Conservation (phyloP, 2,797 vertebrate genomes). For the Arnoldichthys spilopterus region DNA sequence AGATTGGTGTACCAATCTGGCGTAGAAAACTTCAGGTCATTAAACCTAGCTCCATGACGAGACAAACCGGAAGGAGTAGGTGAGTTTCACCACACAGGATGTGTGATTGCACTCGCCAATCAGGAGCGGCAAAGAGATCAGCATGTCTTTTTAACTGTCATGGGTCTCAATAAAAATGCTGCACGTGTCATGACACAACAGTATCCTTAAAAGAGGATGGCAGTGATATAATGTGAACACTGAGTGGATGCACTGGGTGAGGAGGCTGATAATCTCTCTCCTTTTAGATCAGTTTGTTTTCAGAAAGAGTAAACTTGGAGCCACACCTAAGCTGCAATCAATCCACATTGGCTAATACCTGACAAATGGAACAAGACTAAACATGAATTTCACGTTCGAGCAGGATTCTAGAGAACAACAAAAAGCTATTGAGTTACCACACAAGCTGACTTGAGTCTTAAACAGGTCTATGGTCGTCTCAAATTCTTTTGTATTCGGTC, state of each 20-base stretch:
- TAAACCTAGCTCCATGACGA: background rate
- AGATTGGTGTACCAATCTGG: background rate
- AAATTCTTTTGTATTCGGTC: background rate
- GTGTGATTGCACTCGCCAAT: conserved; percentile 24
- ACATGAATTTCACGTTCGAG: background rate
- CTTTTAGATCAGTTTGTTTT: no score
- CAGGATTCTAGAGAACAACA: background rate
- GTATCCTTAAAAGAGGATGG: background rate
- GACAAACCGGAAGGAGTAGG: conserved; percentile 29
- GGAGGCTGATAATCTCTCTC: background rate
- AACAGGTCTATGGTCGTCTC: background rate
- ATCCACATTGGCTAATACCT: conserved; percentile 11
- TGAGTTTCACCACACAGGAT: conserved; percentile 36
- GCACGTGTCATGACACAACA: conserved; percentile 5
- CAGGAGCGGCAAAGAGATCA: background rate
- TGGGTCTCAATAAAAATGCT: background rate
- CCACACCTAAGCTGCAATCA: conserved; percentile 26
- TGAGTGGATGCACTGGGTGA: background rate
- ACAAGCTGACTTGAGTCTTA: background rate
- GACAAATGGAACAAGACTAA: conserved; percentile 10
- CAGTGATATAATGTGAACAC: background rate
- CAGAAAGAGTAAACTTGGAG: no score
- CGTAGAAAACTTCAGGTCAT: background rate
- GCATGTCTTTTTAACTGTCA: conserved; percentile 3
- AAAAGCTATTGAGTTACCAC: background rate